Evolutionary conservation across 2,797 vertebrate genomes (phyloP).

Genomic region (Peromyscus aztecus): DNA sequence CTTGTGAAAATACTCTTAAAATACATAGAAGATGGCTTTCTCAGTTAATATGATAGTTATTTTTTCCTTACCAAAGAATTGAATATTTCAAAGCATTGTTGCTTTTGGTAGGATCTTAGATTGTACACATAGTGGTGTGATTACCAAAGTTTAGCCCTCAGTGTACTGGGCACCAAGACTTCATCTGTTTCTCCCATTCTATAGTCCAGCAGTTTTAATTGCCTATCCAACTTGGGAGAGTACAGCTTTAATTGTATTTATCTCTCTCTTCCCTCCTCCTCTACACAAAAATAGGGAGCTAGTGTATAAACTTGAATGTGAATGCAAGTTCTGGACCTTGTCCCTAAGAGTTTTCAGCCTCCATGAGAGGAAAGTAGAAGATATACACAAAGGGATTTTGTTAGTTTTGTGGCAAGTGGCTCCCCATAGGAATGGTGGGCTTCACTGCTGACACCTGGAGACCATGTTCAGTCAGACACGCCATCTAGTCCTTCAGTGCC

Average conservation of each 20-base stretch:
- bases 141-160: neutral
- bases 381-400: neutral
- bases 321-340: neutral
- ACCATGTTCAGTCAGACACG: neutral
- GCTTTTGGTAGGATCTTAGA: conserved; percentile 36
- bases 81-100: conserved; percentile 46
- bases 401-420: neutral
- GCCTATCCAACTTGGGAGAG: neutral
- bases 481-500: neutral
- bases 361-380: neutral
- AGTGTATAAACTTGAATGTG: neutral
- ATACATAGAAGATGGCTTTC: neutral
- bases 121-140: neutral
- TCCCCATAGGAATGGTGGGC: neutral
- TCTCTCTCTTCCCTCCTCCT: neutral
- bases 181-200: neutral
- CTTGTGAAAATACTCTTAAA: conserved; percentile 17
- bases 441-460: neutral
- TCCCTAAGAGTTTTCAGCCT: neutral
- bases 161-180: neutral
- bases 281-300: conserved; percentile 12
- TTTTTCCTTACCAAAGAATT: conserved; percentile 49
- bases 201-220: neutral
- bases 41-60: conserved; percentile 28
- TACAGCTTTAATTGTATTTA: conserved; percentile 6